Evolutionary conservation across 30 jellyfish, hydroid and myxozoan species (phyloP), one percentile per base, ranked within the genome.

Genomic region (Catostylus mosaicus): DNA sequence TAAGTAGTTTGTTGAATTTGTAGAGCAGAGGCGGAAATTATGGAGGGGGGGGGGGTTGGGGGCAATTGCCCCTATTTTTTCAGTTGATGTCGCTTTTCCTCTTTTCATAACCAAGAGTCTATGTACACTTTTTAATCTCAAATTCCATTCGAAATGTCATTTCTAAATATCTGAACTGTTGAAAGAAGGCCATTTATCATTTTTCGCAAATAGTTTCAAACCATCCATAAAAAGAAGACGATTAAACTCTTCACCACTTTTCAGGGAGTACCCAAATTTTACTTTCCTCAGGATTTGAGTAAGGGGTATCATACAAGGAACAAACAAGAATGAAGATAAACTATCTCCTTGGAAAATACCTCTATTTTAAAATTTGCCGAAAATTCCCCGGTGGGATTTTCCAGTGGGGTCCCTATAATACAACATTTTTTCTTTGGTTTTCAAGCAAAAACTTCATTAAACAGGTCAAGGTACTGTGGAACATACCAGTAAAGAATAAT

Each of bases 211-310:
- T 24, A 69, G 24, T 45, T 69, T 69, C 71, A 69, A 3, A 26
- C 38, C 82, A 38, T 38, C 82, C 66, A 69, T 69, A 69, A 75
- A 51, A 75, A 29, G 77, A 47, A 54, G 61, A 47, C 50, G 62
- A 32, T 48, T 75, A 20, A 71, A n/a, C 69, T 71, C 30, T n/a
- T 71, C 69, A 27, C 29, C 43, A 34, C 27, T 31, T 38, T 45
- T 71, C 19, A 19, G 45, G 37, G 66, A 30, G 27, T 71, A 71
- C 67, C 67, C 66, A 36, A 4, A 38, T 40, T 38, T 71, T 37
- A 35, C 83, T 71, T 71, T 71, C 67, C 83, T 38, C 67, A 50
- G 67, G 38, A 71, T 38, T 71, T 36, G 83, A 45, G 67, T 36
- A 71, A 71, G 67, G 66, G 70, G 83, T 19, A 71, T 35, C 70